phyloP scores from a whole-genome alignment of 2,797 vertebrate genomes.

The Parambassis ranga region DNA sequence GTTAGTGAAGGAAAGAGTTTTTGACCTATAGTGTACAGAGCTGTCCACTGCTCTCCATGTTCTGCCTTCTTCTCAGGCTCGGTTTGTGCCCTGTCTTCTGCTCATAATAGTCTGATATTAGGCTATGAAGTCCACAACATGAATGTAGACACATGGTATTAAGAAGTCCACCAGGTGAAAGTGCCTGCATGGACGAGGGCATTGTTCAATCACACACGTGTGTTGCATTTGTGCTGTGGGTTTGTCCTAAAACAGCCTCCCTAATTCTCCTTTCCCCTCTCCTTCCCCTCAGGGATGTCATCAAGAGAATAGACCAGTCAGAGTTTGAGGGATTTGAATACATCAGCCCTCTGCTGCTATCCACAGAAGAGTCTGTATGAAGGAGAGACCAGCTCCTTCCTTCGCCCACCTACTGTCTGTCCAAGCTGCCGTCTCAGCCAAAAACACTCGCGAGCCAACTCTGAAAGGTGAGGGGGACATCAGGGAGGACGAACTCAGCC shows the following conservation, averaged over 20 bases:
- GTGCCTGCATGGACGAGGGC: too few relatives aligned
- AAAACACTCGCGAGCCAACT: conserved; percentile 79
- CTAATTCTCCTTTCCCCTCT: conserved; percentile 12
- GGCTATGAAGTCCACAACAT: too few relatives aligned
- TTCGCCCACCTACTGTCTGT: conserved; percentile 60
- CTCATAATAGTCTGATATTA: too few relatives aligned
- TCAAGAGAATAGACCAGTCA: conserved; percentile 98
- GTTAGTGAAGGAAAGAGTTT: too few relatives aligned
- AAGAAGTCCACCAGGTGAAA: too few relatives aligned
- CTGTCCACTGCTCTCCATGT: too few relatives aligned
- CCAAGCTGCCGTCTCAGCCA: conserved; percentile 63
- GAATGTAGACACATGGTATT: too few relatives aligned
- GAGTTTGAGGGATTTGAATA: conserved; percentile 99
- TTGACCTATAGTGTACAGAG: too few relatives aligned
- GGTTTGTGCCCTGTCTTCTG: too few relatives aligned
- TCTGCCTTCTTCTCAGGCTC: too few relatives aligned
- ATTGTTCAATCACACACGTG: too few relatives aligned
- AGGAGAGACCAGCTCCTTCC: conserved; percentile 74
- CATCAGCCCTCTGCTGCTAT: conserved; percentile 95
- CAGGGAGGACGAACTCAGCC: conserved; percentile 37
- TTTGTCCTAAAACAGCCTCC: conserved; percentile 8
- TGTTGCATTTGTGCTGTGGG: neutral
- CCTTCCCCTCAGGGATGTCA: conserved; percentile 85
- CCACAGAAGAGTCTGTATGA: conserved; percentile 95
- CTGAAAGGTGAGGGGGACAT: conserved; percentile 33